Conservation (phyloP, 2,888 invertebrate species). For the Lasioglossum malachurum region DNA sequence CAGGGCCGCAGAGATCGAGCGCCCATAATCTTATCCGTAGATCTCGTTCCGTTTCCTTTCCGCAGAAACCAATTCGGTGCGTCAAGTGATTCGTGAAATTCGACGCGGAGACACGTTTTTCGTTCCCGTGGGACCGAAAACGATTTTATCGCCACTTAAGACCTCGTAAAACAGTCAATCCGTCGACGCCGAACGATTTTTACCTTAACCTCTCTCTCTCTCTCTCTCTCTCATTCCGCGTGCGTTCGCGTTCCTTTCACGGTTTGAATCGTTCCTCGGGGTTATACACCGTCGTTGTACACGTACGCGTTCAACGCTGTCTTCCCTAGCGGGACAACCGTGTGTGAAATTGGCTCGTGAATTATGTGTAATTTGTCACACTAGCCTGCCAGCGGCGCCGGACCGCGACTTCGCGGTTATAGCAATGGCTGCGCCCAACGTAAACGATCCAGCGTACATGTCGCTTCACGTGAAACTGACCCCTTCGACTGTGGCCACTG, state of each 20-base stretch:
- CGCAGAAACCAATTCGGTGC: not conserved
- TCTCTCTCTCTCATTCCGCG: conserved; percentile 1
- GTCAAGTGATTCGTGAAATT: not conserved
- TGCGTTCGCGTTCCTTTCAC: conserved; percentile 57
- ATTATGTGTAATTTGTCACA: conserved; percentile 81
- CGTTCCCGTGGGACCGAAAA: not conserved
- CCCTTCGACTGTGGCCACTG: conserved; percentile 31
- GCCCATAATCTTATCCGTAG: not conserved
- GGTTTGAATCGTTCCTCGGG: conserved; percentile 54
- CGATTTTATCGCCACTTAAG: conserved; percentile 16
- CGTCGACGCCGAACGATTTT: conserved; percentile 39
- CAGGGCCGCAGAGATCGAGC: not conserved
- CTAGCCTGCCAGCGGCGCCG: conserved; percentile 68
- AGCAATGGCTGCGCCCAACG: conserved; percentile 64
- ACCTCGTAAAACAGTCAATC: conserved; percentile 24
- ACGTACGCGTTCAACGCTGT: conserved; percentile 56
- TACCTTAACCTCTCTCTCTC: conserved; percentile 15
- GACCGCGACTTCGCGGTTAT: conserved; percentile 73
- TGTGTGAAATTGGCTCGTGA: conserved; percentile 81
- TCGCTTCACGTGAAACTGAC: conserved; percentile 41
- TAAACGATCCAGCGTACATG: conserved; percentile 55
- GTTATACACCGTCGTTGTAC: conserved; percentile 54
- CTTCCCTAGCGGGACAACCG: conserved; percentile 71
- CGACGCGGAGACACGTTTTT: not conserved
- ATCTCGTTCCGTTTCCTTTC: not conserved